These are phyloP conservation scores for Drosophila austrosaltans DNA, from an alignment of 2,888 invertebrate species.

Conservation along the genomic window DNA sequence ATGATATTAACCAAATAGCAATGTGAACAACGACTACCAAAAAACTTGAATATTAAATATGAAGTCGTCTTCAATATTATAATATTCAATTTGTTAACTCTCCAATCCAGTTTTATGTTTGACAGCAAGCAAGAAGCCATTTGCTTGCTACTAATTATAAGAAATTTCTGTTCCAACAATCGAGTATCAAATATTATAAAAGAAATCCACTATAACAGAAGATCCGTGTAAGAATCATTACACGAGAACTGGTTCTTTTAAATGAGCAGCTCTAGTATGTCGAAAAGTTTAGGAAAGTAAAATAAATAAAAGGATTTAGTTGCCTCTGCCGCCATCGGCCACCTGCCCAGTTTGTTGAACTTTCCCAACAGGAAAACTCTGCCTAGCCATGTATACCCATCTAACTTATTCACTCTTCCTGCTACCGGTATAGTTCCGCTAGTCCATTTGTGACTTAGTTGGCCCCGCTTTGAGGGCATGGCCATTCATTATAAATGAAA, in stretches of 20 bases:
- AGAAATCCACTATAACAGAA: no score
- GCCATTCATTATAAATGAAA: slow-evolving; percentile 39
- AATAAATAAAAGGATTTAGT: slow-evolving; percentile 7
- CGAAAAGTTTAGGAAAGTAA: background rate
- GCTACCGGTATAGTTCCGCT: background rate
- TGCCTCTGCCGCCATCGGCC: background rate
- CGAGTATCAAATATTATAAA: no score
- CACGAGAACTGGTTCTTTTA: background rate
- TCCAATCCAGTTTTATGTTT: background rate
- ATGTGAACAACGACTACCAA: no score
- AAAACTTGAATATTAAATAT: no score
- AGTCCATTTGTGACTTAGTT: slow-evolving; percentile 15
- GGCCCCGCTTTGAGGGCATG: background rate
- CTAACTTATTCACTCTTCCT: background rate
- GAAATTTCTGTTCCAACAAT: no score
- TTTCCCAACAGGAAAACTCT: slow-evolving; percentile 18
- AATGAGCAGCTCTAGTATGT: background rate
- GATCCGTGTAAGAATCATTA: no score
- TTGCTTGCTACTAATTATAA: no score
- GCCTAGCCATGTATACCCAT: background rate
- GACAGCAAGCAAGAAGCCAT: background rate
- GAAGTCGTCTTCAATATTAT: background rate
- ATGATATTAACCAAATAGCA: no score
- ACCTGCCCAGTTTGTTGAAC: slow-evolving; percentile 40
- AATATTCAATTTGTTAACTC: background rate